Percentiles rank a stretch among this genome's conserved stretches.
Conservation (phyloP, 2,113 vertebrate genomes). For the Lampris megalopsis region DNA sequence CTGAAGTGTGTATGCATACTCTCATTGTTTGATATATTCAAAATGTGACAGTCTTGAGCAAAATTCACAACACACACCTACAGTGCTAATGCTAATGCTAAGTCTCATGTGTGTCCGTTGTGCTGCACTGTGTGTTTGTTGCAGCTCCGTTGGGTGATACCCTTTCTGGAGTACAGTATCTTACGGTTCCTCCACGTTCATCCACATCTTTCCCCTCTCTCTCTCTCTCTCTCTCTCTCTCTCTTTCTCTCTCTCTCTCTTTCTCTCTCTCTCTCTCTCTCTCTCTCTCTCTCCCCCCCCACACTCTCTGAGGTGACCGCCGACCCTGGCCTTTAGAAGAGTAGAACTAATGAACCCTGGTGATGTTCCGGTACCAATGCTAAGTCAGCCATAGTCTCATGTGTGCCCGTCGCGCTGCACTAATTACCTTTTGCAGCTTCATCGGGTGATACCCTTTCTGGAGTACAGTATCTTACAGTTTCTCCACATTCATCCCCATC, state of each 20-base stretch:
- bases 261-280: background rate
- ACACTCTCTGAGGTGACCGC: background rate
- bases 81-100: background rate
- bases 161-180: background rate
- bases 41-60: too few relatives aligned
- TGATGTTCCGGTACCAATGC: background rate
- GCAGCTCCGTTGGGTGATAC: background rate
- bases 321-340: slow-evolving; percentile 1
- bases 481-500: background rate
- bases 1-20: too few relatives aligned
- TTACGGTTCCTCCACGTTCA: too few relatives aligned
- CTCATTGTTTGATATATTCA: too few relatives aligned
- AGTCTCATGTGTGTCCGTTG: background rate
- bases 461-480: background rate
- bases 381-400: background rate
- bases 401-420: background rate
- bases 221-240: too few relatives aligned
- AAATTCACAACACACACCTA: too few relatives aligned
- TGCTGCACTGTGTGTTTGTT: background rate
- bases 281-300: background rate
- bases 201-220: too few relatives aligned
- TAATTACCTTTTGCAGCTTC: background rate
- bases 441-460: background rate
- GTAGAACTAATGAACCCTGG: background rate
- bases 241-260: background rate